phyloP scores from a whole-genome alignment of 2,797 vertebrate species.

The Jordanella pulchra region DNA sequence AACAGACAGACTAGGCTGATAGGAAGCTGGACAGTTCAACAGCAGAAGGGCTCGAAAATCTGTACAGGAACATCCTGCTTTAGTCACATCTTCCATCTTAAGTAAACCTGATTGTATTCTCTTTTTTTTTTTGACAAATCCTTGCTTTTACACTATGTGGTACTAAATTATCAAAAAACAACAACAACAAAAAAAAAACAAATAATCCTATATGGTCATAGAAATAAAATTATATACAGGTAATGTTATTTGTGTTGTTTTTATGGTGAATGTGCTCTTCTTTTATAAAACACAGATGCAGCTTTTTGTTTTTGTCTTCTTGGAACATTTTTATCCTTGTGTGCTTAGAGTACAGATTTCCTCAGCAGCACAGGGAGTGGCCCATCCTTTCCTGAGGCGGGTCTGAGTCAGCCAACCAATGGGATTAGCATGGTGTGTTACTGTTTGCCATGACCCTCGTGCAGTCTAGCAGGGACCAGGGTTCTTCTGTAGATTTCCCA shows the following conservation, averaged over 20 bases:
- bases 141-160: slow-evolving; percentile 37
- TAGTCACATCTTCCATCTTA: slow-evolving; percentile 77
- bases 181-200: slow-evolving; percentile 46
- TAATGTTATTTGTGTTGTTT: slow-evolving; percentile 12
- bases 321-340: slow-evolving; percentile 56
- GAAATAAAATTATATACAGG: slow-evolving; percentile 47
- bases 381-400: slow-evolving; percentile 56
- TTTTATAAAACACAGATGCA: slow-evolving; percentile 47
- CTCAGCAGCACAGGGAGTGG: slow-evolving; percentile 53
- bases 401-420: slow-evolving; percentile 69
- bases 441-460: slow-evolving; percentile 66
- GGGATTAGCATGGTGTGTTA: slow-evolving; percentile 75
- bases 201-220: slow-evolving; percentile 46
- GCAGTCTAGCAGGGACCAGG: slow-evolving; percentile 58
- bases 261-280: slow-evolving; percentile 47
- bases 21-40: slow-evolving; percentile 62
- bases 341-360: slow-evolving; percentile 63
- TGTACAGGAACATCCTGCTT: slow-evolving; percentile 80
- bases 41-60: slow-evolving; percentile 69
- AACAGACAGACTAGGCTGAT: slow-evolving; percentile 58
- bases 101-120: slow-evolving; percentile 64
- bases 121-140: slow-evolving; percentile 8
- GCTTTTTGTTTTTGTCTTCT: slow-evolving; percentile 68
- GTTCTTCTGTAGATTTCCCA: slow-evolving; percentile 54
- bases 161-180: slow-evolving; percentile 46